A percentile compares a stretch with the other conserved stretches of the same genome.
Evolutionary conservation across 2,113 vertebrate species (phyloP).

Genomic region (Pelecanus crispus): DNA sequence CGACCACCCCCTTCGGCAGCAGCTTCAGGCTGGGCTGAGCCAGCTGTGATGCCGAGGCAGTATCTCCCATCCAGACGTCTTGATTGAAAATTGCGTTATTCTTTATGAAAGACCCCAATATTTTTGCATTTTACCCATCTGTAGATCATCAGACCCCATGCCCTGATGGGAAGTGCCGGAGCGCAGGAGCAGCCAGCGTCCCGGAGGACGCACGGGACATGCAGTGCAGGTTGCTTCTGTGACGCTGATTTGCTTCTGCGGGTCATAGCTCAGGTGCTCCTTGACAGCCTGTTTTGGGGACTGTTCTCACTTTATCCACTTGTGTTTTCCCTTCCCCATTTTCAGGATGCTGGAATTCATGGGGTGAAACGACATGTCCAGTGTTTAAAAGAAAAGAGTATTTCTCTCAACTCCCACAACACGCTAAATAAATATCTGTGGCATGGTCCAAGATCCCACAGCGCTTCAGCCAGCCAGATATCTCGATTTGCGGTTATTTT

Average conservation of each 20-base stretch:
- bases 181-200: rapidly evolving
- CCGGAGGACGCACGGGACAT: rapidly evolving
- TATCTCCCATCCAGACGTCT: not conserved
- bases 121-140: not conserved
- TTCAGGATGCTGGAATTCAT: not conserved
- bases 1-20: not conserved
- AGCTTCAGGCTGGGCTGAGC: not conserved
- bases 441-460: not conserved
- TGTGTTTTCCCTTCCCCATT: not conserved
- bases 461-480: conserved; percentile 27
- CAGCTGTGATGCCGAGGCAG: not conserved
- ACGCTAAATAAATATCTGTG: not conserved
- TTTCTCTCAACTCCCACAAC: not conserved
- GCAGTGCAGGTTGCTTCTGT: not conserved
- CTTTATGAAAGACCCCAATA: not conserved
- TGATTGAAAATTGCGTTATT: not conserved
- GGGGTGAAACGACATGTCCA: not conserved
- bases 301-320: not conserved
- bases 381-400: not conserved
- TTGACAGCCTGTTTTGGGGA: not conserved
- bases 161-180: not conserved
- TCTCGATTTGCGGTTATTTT: not conserved
- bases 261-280: not conserved
- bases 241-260: not conserved
- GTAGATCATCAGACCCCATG: not conserved